Base-by-base conservation (phyloP, 2,797 vertebrate species). In the Distichodus sexfasciatus region DNA sequence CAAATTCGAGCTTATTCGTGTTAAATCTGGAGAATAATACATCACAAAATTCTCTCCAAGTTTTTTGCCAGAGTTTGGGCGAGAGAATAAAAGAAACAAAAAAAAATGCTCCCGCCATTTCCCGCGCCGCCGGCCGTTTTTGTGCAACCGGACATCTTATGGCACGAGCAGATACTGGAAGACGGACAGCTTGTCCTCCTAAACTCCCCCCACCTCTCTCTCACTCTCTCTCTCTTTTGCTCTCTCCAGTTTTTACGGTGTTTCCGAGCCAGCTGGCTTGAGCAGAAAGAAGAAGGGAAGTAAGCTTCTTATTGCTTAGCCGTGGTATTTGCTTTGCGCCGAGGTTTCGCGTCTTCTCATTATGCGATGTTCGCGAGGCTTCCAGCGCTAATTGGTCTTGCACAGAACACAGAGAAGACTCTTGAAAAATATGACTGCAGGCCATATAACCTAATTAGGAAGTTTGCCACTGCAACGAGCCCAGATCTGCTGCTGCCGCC, bases 381-480 rank as follows among this genome's bases (percentile, higher is more conserved):
- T 82, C 78, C 78, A 82, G 69, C 78, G 76, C 81, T 84, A 84
- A 83, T 84, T 84, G 83, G 81, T 82, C 78, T 84, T 83, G 69
- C 78, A 59, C 67, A 72, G 79, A 82, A 83, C 78, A 82, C 78
- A 80, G 78, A 85, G 80, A 83, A 81, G 78, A 82, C 78, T 81
- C 80, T 76, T 69, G 76, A 78, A 82, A 84, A 82, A 85, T 84
- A 80, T 83, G 83, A 85, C 83, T 79, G 79, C 76, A 76, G 82
- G 83, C 83, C 75, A 85, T 84, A 81, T 79, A 82, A 85, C 76
- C 81, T 85, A 85, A 85, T 85, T 85, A 85, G 83, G 81, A 82
- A 78, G 81, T 81, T 82, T 84, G 82, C 81, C 83, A 82, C 82
- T 76, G 76, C 77, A 77, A 76, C 73, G 43, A 76, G 82, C 76